Percentiles rank a stretch among this genome's conserved stretches.
phyloP scores from a whole-genome alignment of 2,113 vertebrate genomes.

The Seriola aureovittata region DNA sequence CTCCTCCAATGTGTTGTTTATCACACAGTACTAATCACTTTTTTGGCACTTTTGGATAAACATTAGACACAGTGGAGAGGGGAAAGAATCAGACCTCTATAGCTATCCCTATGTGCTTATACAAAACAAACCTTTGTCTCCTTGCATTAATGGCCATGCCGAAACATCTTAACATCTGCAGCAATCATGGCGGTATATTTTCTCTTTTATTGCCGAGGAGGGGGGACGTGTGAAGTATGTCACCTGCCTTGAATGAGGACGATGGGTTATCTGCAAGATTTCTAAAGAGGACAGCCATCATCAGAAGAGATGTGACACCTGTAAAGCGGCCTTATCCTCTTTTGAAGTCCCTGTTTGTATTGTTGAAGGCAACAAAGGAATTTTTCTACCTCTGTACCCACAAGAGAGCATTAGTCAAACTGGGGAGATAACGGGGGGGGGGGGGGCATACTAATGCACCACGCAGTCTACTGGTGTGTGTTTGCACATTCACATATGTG shows the following conservation, averaged over 20 bases:
- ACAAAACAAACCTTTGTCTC: not conserved
- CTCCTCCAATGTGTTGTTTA: slow-evolving; percentile 56
- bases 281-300: slow-evolving; percentile 62
- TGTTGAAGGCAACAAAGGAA: slow-evolving; percentile 82
- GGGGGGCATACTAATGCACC: slow-evolving; percentile 38
- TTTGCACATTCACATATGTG: slow-evolving; percentile 14
- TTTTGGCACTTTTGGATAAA: slow-evolving; percentile 30
- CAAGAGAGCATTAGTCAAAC: slow-evolving; percentile 73
- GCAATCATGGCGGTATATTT: slow-evolving; percentile 34
- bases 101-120: not conserved
- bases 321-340: slow-evolving; percentile 73
- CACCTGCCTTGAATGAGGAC: slow-evolving; percentile 62
- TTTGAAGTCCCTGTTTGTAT: slow-evolving; percentile 85
- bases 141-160: not conserved
- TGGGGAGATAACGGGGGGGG: slow-evolving; percentile 45
- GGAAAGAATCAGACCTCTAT: slow-evolving; percentile 4
- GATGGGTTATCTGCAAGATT: slow-evolving; percentile 68
- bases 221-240: slow-evolving; percentile 56
- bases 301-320: slow-evolving; percentile 76
- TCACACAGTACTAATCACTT: slow-evolving; percentile 60
- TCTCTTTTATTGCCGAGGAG: slow-evolving; percentile 46
- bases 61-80: not conserved
- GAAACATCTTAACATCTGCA: slow-evolving; percentile 49
- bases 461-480: slow-evolving; percentile 37
- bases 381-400: slow-evolving; percentile 80